phyloP scores from a whole-genome alignment of 2,797 vertebrate species.

The Tenualosa ilisha region DNA sequence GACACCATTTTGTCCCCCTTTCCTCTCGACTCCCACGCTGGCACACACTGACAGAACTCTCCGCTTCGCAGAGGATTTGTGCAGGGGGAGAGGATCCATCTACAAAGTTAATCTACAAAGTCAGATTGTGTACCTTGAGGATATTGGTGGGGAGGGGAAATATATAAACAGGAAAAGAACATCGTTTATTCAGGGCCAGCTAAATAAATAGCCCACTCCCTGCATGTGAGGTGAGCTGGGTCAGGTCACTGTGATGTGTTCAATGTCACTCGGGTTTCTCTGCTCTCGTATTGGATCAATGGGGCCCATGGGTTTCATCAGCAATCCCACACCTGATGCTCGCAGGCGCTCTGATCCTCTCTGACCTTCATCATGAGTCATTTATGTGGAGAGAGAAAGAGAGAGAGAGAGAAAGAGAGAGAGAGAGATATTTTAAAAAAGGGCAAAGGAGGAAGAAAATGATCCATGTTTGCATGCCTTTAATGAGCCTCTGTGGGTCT shows the following conservation, averaged over 20 bases:
- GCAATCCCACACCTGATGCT: slow-evolving; percentile 69
- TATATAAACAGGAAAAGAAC: slow-evolving; percentile 8
- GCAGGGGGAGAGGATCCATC: slow-evolving; percentile 31
- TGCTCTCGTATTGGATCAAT: slow-evolving; percentile 77
- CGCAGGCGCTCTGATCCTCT: slow-evolving; percentile 72
- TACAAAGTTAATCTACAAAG: slow-evolving; percentile 60
- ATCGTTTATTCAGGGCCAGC: slow-evolving; percentile 32
- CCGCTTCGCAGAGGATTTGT: not conserved
- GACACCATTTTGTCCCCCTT: not conserved
- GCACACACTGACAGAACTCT: not conserved
- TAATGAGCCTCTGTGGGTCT: slow-evolving; percentile 72
- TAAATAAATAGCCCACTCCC: slow-evolving; percentile 62
- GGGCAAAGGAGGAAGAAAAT: slow-evolving; percentile 55
- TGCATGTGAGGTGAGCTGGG: slow-evolving; percentile 67
- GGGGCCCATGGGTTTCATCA: slow-evolving; percentile 75
- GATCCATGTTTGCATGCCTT: slow-evolving; percentile 75
- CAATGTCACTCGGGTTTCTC: slow-evolving; percentile 65
- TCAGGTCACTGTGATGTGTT: slow-evolving; percentile 75
- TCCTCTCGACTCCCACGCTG: not conserved
- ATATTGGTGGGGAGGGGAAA: not conserved
- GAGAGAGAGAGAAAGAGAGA: not conserved
- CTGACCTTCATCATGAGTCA: slow-evolving; percentile 70
- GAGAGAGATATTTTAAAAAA: slow-evolving; percentile 28
- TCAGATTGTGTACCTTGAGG: slow-evolving; percentile 52
- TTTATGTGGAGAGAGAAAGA: slow-evolving; percentile 53